Evolutionary conservation across 1,140 invertebrate species (phyloP).

Genomic region (Pseudomyrmex pallidus): DNA sequence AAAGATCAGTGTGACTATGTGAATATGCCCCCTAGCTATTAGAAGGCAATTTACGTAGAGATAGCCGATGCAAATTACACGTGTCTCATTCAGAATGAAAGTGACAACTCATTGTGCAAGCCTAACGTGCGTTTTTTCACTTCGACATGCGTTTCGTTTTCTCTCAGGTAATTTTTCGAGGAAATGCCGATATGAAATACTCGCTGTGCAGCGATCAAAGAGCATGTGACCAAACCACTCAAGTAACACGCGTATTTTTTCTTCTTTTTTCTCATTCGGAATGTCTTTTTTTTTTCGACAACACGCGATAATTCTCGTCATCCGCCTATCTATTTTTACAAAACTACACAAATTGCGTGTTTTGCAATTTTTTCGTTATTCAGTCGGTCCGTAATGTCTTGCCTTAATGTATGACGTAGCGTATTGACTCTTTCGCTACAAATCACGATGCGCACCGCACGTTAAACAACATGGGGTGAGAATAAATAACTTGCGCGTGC

Average conservation of each 20-base stretch:
- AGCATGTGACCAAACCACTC: conserved; percentile 5
- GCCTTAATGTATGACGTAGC: conserved; percentile 52
- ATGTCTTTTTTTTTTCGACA: not conserved
- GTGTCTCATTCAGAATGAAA: conserved; percentile 65
- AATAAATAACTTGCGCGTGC: too few species aligned
- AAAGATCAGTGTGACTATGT: conserved; percentile 83
- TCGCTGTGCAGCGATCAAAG: conserved; percentile 3
- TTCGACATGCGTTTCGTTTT: conserved; percentile 52
- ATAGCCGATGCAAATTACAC: conserved; percentile 71
- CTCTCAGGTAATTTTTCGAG: conserved; percentile 24
- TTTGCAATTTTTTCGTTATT: conserved; percentile 13
- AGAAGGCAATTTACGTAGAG: conserved; percentile 73
- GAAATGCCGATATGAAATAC: conserved; percentile 29
- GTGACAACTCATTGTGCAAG: conserved; percentile 62
- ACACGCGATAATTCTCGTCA: not conserved
- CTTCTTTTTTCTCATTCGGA: not conserved
- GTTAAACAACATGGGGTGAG: too few species aligned
- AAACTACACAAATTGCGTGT: not conserved
- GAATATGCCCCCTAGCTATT: conserved; percentile 77
- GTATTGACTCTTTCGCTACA: not conserved
- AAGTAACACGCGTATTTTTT: conserved; percentile 12
- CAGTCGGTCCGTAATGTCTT: conserved; percentile 41
- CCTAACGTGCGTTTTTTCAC: conserved; percentile 35
- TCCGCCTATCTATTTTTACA: conserved; percentile 2
- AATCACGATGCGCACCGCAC: too few species aligned